Evolutionary conservation across 2,888 invertebrate species (phyloP).

Genomic region (Ecliptopera silaceata): DNA sequence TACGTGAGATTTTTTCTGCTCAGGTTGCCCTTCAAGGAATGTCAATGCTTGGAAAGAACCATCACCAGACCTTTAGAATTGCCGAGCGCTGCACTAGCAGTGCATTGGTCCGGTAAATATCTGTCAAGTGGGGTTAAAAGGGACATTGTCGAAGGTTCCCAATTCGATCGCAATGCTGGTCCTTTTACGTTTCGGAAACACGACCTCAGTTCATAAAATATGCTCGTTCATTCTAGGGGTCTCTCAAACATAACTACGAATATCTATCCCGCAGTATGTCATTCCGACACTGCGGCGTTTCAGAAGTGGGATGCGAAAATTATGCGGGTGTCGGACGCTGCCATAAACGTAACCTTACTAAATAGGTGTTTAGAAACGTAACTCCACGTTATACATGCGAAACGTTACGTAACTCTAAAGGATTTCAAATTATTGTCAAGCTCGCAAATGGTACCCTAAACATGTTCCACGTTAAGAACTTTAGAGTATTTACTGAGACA

Average conservation of each 20-base stretch:
- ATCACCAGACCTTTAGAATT: too few species aligned
- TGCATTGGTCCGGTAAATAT: too few species aligned
- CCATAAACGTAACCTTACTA: constrained; percentile 46
- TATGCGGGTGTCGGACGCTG: constrained; percentile 56
- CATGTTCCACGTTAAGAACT: neutral
- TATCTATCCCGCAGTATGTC: constrained; percentile 30
- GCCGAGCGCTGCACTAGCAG: too few species aligned
- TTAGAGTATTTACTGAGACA: too few species aligned
- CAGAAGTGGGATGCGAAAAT: constrained; percentile 54
- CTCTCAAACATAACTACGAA: constrained; percentile 22
- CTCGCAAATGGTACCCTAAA: neutral
- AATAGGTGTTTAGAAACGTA: constrained; percentile 6
- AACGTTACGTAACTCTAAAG: neutral
- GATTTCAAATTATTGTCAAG: neutral
- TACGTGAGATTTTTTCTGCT: too few species aligned
- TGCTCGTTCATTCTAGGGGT: constrained; percentile 12
- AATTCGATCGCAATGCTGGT: neutral
- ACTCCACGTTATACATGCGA: neutral
- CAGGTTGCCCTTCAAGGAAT: too few species aligned
- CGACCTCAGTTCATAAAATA: neutral
- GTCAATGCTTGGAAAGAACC: too few species aligned
- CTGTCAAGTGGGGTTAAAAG: too few species aligned
- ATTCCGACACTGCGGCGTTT: constrained; percentile 28
- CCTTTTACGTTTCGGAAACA: neutral
- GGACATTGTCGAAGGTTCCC: neutral